These are phyloP conservation scores for Poeciliopsis infans DNA, from an alignment of 2,797 vertebrate genomes.

Conservation along the genomic window DNA sequence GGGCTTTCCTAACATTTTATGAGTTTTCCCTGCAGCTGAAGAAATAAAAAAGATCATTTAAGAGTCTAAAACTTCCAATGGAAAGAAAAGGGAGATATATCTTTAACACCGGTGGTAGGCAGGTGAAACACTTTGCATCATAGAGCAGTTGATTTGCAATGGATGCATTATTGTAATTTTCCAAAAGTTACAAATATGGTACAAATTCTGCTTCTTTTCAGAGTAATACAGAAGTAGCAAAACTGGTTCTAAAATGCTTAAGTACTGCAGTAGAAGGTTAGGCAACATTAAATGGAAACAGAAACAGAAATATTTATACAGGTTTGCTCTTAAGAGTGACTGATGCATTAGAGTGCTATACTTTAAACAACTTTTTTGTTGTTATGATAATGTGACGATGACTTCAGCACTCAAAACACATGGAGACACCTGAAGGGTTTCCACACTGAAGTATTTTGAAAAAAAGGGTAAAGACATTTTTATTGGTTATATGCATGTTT, in stretches of 20 bases:
- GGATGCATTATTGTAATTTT: neutral
- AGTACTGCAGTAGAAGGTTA: neutral
- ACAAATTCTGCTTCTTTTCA: neutral
- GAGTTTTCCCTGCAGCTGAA: neutral
- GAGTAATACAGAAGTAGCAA: neutral
- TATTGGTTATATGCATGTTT: neutral
- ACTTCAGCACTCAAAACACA: neutral
- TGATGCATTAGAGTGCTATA: neutral
- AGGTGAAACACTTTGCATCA: slow-evolving; percentile 3
- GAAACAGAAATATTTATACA: neutral
- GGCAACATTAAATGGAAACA: neutral
- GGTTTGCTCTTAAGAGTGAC: neutral
- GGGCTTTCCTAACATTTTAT: neutral
- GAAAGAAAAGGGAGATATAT: slow-evolving; percentile 14
- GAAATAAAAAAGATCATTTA: neutral
- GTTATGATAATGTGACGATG: neutral
- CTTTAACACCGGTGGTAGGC: neutral
- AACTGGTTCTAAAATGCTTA: neutral
- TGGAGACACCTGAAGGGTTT: neutral
- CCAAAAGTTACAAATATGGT: neutral
- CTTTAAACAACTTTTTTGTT: neutral
- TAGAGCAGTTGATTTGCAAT: slow-evolving; percentile 13
- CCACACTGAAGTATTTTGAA: neutral
- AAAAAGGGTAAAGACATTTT: neutral
- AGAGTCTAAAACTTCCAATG: neutral